These are phyloP conservation scores for Melanaphis sacchari DNA, from an alignment of 1,140 invertebrate genomes.

Conservation along the genomic window DNA sequence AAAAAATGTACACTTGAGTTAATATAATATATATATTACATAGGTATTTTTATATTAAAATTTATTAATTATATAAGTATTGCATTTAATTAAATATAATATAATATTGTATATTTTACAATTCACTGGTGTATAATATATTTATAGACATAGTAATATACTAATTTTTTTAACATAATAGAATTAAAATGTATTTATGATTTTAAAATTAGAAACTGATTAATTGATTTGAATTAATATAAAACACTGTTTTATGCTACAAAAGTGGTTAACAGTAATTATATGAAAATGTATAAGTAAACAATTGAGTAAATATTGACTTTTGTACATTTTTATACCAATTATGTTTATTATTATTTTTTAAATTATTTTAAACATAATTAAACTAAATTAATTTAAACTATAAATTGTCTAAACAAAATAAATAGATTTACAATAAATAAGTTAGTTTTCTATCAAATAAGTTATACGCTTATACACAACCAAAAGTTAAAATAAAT, in stretches of 20 bases:
- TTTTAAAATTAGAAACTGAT: not conserved
- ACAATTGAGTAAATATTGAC: not conserved
- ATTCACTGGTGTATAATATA: not conserved
- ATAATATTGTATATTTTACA: no score
- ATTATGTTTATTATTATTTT: slow-evolving; percentile 1
- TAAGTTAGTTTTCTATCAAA: not conserved
- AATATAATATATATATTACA: not conserved
- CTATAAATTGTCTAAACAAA: not conserved
- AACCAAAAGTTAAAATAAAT: not conserved
- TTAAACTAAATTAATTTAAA: not conserved
- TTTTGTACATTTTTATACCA: not conserved
- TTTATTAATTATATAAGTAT: not conserved
- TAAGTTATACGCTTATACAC: not conserved
- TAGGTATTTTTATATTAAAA: not conserved
- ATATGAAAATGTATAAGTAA: not conserved
- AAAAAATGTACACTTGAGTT: not conserved
- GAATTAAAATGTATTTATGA: not conserved
- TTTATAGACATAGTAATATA: not conserved
- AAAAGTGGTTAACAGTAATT: not conserved
- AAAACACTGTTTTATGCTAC: not conserved
- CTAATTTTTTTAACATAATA: not conserved
- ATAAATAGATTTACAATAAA: not conserved
- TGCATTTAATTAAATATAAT: not conserved
- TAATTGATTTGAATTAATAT: not conserved
- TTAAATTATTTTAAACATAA: not conserved